These are phyloP conservation scores for Pterophyllum scalare DNA, from an alignment of 2,113 vertebrate species.

Conservation along the genomic window DNA sequence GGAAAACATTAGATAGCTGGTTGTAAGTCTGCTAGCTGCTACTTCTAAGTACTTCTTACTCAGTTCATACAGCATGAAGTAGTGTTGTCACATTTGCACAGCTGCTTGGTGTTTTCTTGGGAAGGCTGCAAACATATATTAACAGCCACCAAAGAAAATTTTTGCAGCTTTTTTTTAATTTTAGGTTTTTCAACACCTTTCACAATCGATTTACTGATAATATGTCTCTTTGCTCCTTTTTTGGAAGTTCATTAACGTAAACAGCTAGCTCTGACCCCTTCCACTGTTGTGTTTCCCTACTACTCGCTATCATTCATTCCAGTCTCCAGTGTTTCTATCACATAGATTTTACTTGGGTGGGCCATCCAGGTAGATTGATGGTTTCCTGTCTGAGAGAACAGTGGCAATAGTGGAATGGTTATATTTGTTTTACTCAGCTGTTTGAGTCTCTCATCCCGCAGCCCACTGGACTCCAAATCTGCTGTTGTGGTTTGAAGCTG, in stretches of 20 bases:
- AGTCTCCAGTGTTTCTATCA: background rate
- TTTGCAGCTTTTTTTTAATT: background rate
- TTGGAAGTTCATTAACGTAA: background rate
- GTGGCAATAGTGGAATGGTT: background rate
- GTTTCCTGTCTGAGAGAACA: no score
- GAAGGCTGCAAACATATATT: background rate
- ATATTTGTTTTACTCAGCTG: background rate
- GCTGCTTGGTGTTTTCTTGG: background rate
- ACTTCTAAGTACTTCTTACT: background rate
- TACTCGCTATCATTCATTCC: background rate
- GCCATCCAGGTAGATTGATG: no score
- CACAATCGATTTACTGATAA: background rate
- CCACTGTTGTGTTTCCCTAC: background rate
- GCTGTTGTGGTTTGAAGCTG: background rate
- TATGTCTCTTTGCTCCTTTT: background rate
- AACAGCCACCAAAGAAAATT: background rate
- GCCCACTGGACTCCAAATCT: background rate
- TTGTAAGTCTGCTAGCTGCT: constrained; percentile 4
- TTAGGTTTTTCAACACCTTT: background rate
- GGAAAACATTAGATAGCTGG: constrained; percentile 3
- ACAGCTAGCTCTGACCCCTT: background rate
- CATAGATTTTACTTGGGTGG: background rate
- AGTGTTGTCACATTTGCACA: background rate
- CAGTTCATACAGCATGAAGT: background rate
- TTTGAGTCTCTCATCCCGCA: background rate